Base-by-base conservation (phyloP, 2,888 invertebrate species). In the Chesias legatella region DNA sequence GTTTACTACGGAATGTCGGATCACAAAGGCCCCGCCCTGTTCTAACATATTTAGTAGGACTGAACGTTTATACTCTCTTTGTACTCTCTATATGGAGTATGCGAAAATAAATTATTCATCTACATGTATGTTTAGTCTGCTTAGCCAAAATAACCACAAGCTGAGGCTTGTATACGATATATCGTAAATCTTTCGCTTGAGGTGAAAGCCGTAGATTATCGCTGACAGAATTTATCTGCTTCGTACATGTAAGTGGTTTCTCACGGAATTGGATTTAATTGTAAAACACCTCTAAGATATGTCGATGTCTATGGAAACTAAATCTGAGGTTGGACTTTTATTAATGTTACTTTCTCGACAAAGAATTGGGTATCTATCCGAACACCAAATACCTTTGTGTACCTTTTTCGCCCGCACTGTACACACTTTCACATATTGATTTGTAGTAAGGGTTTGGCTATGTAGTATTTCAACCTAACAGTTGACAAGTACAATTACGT, bases 281-380 rank as follows among this genome's bases (percentile, higher is more conserved):
- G n/a, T n/a, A n/a, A n/a, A n/a, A n/a, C n/a, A n/a, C n/a, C n/a
- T n/a, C n/a, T n/a, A n/a, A n/a, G n/a, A n/a, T 17, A 17, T 17
- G 13, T 17, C n/a, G 5, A 17, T 17, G 5, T 17, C 2, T 17
- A 17, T 17, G 5, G 2, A 2, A 3, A 17, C 13, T 17, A 17
- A 3, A 17, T 17, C 3, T 17, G 5, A 17, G 13, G 13, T 17
- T 17, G 13, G 33, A 40, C 39, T 40, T 40, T 40, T 40, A 30
- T 40, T 40, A 21, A 29, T 34, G 33, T 25, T 25, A 25, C 24
- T n/a, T 29, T 29, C 7, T 11, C 10, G 13, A 10, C 23, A 21
- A 23, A 17, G 33, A 36, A 32, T 38, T 26, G 26, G 33, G 11
- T 33, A 29, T 34, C 40, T 7, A 29, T 34, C 40, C 7, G 22